Evolutionary conservation across 2,888 invertebrate genomes (phyloP), one percentile per base, ranked within the genome.

Genomic region (Lasioglossum morio): DNA sequence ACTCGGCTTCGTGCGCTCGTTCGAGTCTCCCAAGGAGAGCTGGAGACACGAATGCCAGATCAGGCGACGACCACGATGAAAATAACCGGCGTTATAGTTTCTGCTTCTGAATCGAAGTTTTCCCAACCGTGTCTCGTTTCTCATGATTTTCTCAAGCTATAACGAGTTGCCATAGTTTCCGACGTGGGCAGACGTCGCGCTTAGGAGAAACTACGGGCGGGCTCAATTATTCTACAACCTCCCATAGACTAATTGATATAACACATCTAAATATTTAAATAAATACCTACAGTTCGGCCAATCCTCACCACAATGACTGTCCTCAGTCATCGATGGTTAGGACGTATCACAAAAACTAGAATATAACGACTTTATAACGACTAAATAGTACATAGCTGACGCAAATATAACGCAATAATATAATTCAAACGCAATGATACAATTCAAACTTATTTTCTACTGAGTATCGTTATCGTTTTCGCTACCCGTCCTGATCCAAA

Each of bases 1-100:
- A 63, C 60, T 63, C 27, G 2, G 60, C 60, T 63, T 63, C 14
- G 16, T 16, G 27, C 60, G 16, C 73, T 69, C 79, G 77, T 77
- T 40, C 37, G 72, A 74, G 66, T 76, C 57, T 77, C 70, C 85
- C 85, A 82, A 86, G 86, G 86, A 86, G 60, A 86, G 78, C 86
- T 43, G 76, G 82, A 85, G 79, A 82, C 30, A 77, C 63, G 72
- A 77, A 85, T 82, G 82, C 81, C 66, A 46, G 80, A 69, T 70
- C 82, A 66, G 53, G 46, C 82, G 85, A 86, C 70, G 85, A 81
- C 78, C 72, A 57, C 70, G 70, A 72, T 63, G 77, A 75, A 85
- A 75, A 84, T 77, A 66, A 23, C 73, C 19, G 60, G 63, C n/a
- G 46, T 75, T 84, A 84, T 34, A 75, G 57, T 60, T 80, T 27